Base-by-base conservation (phyloP, 2,888 invertebrate genomes). In the Orchestes rusci region DNA sequence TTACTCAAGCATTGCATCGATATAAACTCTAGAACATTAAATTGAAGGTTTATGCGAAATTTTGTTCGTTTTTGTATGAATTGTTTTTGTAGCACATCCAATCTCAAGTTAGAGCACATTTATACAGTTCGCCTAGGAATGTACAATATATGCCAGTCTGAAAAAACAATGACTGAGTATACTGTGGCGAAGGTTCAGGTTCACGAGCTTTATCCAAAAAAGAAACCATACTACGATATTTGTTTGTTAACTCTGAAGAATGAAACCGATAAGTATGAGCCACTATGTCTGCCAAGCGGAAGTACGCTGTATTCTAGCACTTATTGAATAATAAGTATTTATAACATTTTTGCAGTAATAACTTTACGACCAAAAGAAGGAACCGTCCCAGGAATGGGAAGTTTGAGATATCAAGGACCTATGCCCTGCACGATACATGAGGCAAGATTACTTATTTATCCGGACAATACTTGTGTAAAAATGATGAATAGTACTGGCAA, bases 391-490 rank as follows among this genome's bases (percentile, higher is more conserved):
- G 68, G 68, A 10, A 55, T 66, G 44, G 68, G 68, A 3, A 59
- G 59, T 8, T 44, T 62, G 29, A 56, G 56, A 30, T 64, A 61
- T 32, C 55, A 60, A 17, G 60, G 62, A 3, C 48, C 55, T 1
- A 59, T 56, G 47, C 67, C 69, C 3, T 69, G 69, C 51, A 59
- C 62, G 3, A 39, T 67, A 16, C 62, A 63, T 40, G 66, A 69
- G 55, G 67, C 64, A 2, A 53, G 65, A 39, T 51, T 69, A 12
- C 49, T 65, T 13, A 58, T 67, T 12, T 63, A 67, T 41, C 47
- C 58, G 1, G 63, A 66, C 34, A 43, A 49, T 2, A 57, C 53
- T 4, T 69, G 69, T 43, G 53, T 39, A 28, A 51, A 58, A 13
- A 66, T 68, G 65, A 50, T 68, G 2, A 54, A 59, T 34, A 49